Evolutionary conservation across 2,797 vertebrate genomes (phyloP).

Genomic region (Diplodus sargus): DNA sequence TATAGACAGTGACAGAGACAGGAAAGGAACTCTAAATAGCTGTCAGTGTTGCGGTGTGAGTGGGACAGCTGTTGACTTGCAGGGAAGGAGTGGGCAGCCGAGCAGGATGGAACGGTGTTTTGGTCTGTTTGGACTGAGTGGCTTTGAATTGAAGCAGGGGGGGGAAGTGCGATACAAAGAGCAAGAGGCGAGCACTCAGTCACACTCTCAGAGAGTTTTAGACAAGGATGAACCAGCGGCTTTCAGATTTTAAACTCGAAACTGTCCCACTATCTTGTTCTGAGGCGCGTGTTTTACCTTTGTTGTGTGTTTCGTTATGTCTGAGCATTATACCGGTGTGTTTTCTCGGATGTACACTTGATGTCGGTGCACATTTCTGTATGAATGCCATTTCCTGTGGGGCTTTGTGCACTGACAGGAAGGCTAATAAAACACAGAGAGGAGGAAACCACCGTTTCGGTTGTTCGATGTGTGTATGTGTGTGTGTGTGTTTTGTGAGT

Average conservation of each 20-base stretch:
- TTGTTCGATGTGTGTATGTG: slow-evolving; percentile 42
- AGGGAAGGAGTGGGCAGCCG: slow-evolving; percentile 73
- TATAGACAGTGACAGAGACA: slow-evolving; percentile 62
- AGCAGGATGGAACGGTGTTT: slow-evolving; percentile 75
- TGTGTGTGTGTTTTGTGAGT: slow-evolving; percentile 21
- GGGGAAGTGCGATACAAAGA: slow-evolving; percentile 59
- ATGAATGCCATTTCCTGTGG: slow-evolving; percentile 81
- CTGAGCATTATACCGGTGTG: neutral
- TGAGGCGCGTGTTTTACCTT: neutral
- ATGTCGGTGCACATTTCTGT: slow-evolving; percentile 59
- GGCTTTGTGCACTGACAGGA: slow-evolving; percentile 81
- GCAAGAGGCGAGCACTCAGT: slow-evolving; percentile 21
- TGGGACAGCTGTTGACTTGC: slow-evolving; percentile 69
- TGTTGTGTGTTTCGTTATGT: neutral
- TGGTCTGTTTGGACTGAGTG: slow-evolving; percentile 58
- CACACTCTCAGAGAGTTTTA: slow-evolving; percentile 4
- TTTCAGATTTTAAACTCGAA: slow-evolving; percentile 9
- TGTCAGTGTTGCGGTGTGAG: slow-evolving; percentile 51
- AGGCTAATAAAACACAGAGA: slow-evolving; percentile 79
- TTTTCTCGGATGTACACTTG: slow-evolving; percentile 7
- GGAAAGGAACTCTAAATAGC: slow-evolving; percentile 77
- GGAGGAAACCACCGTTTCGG: slow-evolving; percentile 81
- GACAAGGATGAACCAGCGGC: neutral
- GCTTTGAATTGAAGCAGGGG: slow-evolving; percentile 52
- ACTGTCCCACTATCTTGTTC: neutral